These are phyloP conservation scores for Lagodon rhomboides DNA, from an alignment of 2,797 vertebrate species.

Conservation along the genomic window DNA sequence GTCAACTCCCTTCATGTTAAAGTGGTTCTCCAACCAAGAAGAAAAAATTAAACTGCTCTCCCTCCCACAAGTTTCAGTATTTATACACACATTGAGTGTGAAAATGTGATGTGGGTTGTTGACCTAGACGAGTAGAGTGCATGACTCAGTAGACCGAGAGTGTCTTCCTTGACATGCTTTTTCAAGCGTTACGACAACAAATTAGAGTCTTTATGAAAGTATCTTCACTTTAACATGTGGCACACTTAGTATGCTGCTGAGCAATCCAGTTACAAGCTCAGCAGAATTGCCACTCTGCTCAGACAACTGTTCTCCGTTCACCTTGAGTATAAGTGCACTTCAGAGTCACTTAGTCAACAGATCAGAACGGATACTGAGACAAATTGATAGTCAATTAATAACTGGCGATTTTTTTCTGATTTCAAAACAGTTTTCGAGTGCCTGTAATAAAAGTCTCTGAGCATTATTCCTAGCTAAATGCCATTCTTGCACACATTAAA, in stretches of 20 bases:
- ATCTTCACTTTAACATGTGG: neutral
- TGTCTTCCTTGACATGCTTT: conserved; percentile 4
- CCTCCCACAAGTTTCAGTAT: conserved; percentile 11
- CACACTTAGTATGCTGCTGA: conserved; percentile 4
- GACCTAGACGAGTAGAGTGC: conserved; percentile 1
- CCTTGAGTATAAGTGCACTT: conserved; percentile 2
- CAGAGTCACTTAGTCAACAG: conserved; percentile 1
- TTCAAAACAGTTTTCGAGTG: neutral
- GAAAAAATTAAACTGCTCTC: neutral
- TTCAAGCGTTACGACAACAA: conserved; percentile 6
- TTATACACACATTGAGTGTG: conserved; percentile 6
- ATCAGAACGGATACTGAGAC: neutral
- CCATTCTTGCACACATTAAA: neutral
- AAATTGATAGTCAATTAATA: conserved; percentile 19
- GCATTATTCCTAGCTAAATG: neutral
- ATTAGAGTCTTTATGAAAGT: neutral
- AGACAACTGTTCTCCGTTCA: conserved; percentile 10
- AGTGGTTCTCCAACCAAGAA: neutral
- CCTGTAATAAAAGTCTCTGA: neutral
- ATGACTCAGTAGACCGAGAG: neutral
- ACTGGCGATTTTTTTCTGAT: neutral
- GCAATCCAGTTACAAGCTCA: neutral
- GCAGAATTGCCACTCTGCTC: neutral
- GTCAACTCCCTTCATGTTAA: neutral
- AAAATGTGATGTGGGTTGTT: conserved; percentile 18